A percentile compares a stretch with the other conserved stretches of the same genome.
Evolutionary conservation across 2,888 invertebrate species (phyloP).

Genomic region (Sphecodes monilicornis): DNA sequence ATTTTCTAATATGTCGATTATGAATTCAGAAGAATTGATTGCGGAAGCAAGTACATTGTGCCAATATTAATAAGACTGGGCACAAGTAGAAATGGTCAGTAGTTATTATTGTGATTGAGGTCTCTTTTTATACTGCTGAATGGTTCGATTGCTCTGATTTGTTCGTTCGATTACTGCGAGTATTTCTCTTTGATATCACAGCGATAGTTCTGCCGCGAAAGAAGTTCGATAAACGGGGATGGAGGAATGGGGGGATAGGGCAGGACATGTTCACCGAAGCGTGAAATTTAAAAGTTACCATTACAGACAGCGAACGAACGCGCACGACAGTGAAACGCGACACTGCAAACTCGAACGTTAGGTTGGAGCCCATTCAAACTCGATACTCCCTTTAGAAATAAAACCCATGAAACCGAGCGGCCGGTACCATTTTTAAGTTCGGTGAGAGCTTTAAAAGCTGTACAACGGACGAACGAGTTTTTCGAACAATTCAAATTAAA

Average conservation of each 20-base stretch:
- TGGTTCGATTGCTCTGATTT: background rate
- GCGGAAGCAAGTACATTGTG: background rate
- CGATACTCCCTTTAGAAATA: conserved; percentile 21
- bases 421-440: conserved; percentile 6
- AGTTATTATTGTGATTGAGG: background rate
- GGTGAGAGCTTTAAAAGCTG: background rate
- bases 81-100: too few relatives aligned
- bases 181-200: background rate
- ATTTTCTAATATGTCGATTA: too few relatives aligned
- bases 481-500: background rate
- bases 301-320: conserved; percentile 19
- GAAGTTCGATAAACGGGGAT: conserved; percentile 13
- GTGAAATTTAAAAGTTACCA: conserved; percentile 41
- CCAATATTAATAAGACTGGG: background rate
- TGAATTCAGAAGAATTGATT: background rate
- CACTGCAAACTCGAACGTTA: conserved; percentile 27
- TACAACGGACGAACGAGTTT: conserved; percentile 22
- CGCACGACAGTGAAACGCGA: conserved; percentile 32
- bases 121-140: background rate
- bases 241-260: background rate
- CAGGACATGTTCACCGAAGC: conserved; percentile 4
- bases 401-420: conserved; percentile 16
- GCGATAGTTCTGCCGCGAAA: conserved; percentile 10
- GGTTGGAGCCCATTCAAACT: conserved; percentile 38
- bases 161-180: background rate